phyloP scores from a whole-genome alignment of 2,888 invertebrate species.

The Gymnosoma rotundatum region DNA sequence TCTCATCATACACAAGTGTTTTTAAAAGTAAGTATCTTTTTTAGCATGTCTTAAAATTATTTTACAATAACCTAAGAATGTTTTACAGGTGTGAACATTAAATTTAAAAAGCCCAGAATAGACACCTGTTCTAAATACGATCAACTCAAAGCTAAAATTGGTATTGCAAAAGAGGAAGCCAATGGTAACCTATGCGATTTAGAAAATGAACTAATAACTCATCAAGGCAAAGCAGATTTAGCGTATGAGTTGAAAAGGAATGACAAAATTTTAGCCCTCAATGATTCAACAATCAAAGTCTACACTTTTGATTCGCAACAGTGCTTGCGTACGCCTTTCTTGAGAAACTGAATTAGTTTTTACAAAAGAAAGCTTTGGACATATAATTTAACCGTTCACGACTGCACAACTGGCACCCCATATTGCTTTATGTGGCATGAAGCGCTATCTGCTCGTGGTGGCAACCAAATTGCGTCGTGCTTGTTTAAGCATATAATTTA shows the following conservation, averaged over 20 bases:
- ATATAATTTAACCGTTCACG: slow-evolving; percentile 68
- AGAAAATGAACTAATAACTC: slow-evolving; percentile 47
- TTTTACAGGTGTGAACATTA: slow-evolving; percentile 8
- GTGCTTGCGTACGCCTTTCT: slow-evolving; percentile 51
- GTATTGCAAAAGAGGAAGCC: slow-evolving; percentile 46
- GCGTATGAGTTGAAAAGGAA: slow-evolving; percentile 57
- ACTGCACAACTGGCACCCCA: slow-evolving; percentile 55
- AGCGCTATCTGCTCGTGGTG: slow-evolving; percentile 63
- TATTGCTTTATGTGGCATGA: slow-evolving; percentile 70
- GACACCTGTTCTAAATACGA: slow-evolving; percentile 47
- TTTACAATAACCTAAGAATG: not conserved
- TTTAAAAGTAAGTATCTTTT: not conserved
- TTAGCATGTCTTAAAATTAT: not conserved
- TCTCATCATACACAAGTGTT: not conserved
- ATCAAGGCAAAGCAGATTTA: slow-evolving; percentile 60
- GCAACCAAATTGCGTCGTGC: slow-evolving; percentile 69
- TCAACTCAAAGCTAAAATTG: slow-evolving; percentile 46
- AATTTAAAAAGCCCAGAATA: slow-evolving; percentile 56
- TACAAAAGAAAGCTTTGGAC: slow-evolving; percentile 63
- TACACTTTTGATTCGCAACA: slow-evolving; percentile 65
- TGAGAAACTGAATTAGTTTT: slow-evolving; percentile 55
- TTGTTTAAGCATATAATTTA: slow-evolving; percentile 55
- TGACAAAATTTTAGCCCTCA: slow-evolving; percentile 56
- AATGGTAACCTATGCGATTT: not conserved
- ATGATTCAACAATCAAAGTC: slow-evolving; percentile 33